Evolutionary conservation across 2,113 vertebrate species (phyloP).

Genomic region (Shinisaurus crocodilurus): DNA sequence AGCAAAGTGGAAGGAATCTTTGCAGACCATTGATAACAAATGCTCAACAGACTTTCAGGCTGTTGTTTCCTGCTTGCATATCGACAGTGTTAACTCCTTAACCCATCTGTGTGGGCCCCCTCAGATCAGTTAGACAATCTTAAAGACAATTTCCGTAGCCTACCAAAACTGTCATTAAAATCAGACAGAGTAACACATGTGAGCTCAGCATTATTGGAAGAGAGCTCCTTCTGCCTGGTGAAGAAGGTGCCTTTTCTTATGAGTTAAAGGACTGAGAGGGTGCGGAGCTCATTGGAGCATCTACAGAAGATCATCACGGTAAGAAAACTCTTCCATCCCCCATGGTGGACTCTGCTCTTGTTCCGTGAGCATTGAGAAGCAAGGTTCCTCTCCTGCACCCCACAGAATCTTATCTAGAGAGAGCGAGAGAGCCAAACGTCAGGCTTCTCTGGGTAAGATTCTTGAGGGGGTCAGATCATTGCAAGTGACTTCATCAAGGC

Average conservation of each 20-base stretch:
- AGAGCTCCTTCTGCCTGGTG: constrained; percentile 47
- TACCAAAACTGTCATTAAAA: constrained; percentile 63
- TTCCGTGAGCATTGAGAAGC: too few relatives aligned
- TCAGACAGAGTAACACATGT: constrained; percentile 16
- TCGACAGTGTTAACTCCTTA: background rate
- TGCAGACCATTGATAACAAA: too few relatives aligned
- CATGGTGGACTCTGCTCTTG: constrained; percentile 7
- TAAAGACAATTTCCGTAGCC: constrained; percentile 58
- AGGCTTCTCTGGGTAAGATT: background rate
- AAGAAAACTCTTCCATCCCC: constrained; percentile 23
- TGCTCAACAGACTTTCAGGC: too few relatives aligned
- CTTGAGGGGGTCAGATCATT: background rate
- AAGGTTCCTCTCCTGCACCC: background rate
- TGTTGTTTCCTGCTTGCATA: too few relatives aligned
- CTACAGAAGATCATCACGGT: constrained; percentile 24
- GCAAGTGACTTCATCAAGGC: background rate
- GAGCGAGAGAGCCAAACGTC: background rate
- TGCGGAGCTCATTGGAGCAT: constrained; percentile 9
- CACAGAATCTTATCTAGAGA: background rate
- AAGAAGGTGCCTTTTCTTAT: constrained; percentile 45
- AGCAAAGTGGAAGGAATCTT: too few relatives aligned
- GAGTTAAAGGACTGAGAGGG: constrained; percentile 38
- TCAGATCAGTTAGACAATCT: constrained; percentile 62
- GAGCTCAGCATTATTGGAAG: constrained; percentile 54
- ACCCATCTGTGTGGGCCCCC: background rate